A percentile compares a stretch with the other conserved stretches of the same genome.
Evolutionary conservation across 2,113 vertebrate species (phyloP).

Genomic region (Paratilapia polleni): DNA sequence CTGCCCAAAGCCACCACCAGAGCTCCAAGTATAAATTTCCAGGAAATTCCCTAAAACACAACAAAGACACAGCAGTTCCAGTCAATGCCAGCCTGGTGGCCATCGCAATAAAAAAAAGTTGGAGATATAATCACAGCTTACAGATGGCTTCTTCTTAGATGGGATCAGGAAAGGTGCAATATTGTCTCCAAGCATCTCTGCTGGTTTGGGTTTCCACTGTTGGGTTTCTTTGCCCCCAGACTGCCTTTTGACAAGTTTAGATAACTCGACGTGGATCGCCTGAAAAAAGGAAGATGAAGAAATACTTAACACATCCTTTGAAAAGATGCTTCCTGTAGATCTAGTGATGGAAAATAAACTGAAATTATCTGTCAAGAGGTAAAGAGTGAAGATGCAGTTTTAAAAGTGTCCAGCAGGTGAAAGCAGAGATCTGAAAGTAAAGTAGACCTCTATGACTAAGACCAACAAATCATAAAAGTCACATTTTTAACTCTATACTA

Average conservation of each 20-base stretch:
- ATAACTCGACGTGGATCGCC: constrained; percentile 85
- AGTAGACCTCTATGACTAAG: neutral
- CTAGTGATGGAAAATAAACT: neutral
- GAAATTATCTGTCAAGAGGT: fast-evolving
- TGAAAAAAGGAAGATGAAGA: constrained; percentile 16
- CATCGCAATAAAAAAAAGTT: neutral
- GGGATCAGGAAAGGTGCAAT: constrained; percentile 67
- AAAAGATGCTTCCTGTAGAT: neutral
- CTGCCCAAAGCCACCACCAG: constrained; percentile 81
- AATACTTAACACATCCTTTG: too few relatives aligned
- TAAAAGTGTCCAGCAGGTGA: constrained; percentile 66
- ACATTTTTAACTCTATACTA: neutral
- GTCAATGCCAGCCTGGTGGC: neutral
- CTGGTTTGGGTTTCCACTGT: constrained; percentile 66
- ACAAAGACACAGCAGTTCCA: neutral
- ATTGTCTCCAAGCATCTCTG: constrained; percentile 69
- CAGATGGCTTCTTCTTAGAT: constrained; percentile 64
- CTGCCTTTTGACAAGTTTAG: constrained; percentile 81
- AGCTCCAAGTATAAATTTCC: constrained; percentile 82
- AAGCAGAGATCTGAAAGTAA: constrained; percentile 54
- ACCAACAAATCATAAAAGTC: neutral
- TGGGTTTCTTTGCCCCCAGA: constrained; percentile 54
- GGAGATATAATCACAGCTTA: constrained; percentile 40
- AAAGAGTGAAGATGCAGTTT: constrained; percentile 29
- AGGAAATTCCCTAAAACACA: constrained; percentile 78